phyloP scores from a whole-genome alignment of 2,797 vertebrate genomes.

The Botia almorhae region DNA sequence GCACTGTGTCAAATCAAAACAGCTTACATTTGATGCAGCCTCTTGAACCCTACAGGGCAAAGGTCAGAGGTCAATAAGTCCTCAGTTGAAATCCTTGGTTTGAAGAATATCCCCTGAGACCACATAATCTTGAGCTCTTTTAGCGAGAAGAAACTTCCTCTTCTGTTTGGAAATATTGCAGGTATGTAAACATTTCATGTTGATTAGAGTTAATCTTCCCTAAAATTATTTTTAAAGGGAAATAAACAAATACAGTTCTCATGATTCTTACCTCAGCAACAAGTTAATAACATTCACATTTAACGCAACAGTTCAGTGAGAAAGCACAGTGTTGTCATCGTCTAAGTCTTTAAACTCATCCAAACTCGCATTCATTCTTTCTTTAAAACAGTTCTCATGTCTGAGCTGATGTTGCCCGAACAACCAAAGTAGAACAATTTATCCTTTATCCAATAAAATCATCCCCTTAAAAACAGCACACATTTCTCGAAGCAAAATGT shows the following conservation, averaged over 20 bases:
- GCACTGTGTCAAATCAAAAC: conserved; percentile 47
- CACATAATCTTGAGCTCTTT: conserved; percentile 65
- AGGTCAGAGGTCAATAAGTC: conserved; percentile 72
- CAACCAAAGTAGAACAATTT: too few species aligned
- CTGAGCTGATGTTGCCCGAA: too few species aligned
- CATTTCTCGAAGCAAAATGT: conserved; percentile 13
- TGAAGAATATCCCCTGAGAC: conserved; percentile 67
- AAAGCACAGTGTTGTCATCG: background rate
- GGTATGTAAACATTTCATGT: conserved; percentile 67
- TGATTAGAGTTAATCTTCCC: conserved; percentile 74
- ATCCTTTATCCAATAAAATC: too few species aligned
- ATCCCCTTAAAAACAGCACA: background rate
- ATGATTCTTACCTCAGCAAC: background rate
- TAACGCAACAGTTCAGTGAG: background rate
- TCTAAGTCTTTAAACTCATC: background rate
- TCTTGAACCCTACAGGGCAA: conserved; percentile 46
- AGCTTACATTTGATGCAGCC: conserved; percentile 49
- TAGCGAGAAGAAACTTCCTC: conserved; percentile 71
- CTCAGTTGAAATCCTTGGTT: conserved; percentile 62
- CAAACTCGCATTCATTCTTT: background rate
- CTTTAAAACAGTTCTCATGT: background rate
- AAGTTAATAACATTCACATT: background rate
- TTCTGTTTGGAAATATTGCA: conserved; percentile 55
- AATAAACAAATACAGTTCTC: background rate
- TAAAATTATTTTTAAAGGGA: conserved; percentile 64